phyloP scores from a whole-genome alignment of 2,113 vertebrate genomes.

The Syngnathus typhle region DNA sequence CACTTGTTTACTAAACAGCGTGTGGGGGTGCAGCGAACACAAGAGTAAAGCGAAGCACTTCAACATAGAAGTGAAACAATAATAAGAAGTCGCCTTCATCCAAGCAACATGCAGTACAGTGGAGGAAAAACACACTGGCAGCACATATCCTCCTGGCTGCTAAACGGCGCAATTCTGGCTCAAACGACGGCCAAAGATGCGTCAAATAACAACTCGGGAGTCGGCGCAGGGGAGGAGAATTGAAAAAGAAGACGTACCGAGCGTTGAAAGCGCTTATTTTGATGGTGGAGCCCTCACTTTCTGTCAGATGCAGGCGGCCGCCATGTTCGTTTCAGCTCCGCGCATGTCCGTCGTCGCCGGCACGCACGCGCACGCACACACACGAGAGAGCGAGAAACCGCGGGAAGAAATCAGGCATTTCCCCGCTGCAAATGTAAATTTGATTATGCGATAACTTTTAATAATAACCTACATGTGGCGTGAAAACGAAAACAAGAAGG shows the following conservation, averaged over 20 bases:
- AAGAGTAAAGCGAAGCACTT: conserved; percentile 6
- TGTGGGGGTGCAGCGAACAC: conserved; percentile 18
- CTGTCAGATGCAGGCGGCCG: conserved; percentile 69
- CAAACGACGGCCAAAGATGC: background rate
- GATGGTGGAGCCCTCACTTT: conserved; percentile 60
- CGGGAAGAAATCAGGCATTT: conserved; percentile 22
- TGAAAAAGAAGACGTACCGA: conserved; percentile 49
- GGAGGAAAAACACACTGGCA: conserved; percentile 12
- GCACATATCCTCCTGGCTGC: conserved; percentile 3
- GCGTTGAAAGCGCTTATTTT: conserved; percentile 51
- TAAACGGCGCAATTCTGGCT: background rate
- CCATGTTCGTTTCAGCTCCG: conserved; percentile 72
- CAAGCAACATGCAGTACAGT: conserved; percentile 15
- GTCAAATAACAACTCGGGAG: background rate
- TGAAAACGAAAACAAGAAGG: conserved; percentile 33
- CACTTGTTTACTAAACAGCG: background rate
- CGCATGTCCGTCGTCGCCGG: conserved; percentile 66
- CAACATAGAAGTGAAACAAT: conserved; percentile 8
- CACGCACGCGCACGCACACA: background rate
- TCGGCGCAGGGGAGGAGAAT: background rate
- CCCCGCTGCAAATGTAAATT: conserved; percentile 6
- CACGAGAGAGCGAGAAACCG: background rate
- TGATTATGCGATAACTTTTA: conserved; percentile 3
- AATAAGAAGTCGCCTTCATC: background rate
- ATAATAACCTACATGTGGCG: conserved; percentile 27